These are phyloP conservation scores for Channa maculata DNA, from an alignment of 2,113 vertebrate genomes.

Conservation along the genomic window DNA sequence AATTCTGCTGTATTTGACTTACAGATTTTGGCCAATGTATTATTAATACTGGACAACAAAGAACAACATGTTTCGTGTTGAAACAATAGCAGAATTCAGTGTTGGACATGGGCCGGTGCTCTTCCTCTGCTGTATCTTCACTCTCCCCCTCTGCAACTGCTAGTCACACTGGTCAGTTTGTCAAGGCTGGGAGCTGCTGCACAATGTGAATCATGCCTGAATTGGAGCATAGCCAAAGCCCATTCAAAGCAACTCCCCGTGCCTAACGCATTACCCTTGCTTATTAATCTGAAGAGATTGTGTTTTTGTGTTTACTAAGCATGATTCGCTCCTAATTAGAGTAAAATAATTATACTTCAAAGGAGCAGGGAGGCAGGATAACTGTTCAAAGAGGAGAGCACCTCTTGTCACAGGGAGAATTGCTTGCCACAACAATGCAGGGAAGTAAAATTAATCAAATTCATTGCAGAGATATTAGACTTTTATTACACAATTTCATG, in stretches of 20 bases:
- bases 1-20: conserved; percentile 55
- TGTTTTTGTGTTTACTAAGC: conserved; percentile 96
- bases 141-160: conserved; percentile 18
- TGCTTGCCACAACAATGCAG: conserved; percentile 58
- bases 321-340: conserved; percentile 98
- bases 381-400: conserved; percentile 86
- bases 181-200: conserved; percentile 57
- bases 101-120: conserved; percentile 49
- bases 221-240: conserved; percentile 90
- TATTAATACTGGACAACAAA: conserved; percentile 74
- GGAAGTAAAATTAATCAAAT: conserved; percentile 53
- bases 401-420: conserved; percentile 81
- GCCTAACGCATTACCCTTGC: conserved; percentile 94
- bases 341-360: conserved; percentile 98
- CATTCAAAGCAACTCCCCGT: conserved; percentile 93
- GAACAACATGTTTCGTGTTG: conserved; percentile 71
- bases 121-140: conserved; percentile 41
- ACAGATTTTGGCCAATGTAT: conserved; percentile 66
- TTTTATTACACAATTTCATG: conserved; percentile 13
- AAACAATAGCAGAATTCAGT: conserved; percentile 68
- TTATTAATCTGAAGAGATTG: conserved; percentile 95
- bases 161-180: conserved; percentile 59
- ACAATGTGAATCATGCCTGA: conserved; percentile 73
- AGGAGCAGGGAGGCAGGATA: conserved; percentile 87
- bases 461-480: conserved; percentile 35